A percentile compares a stretch with the other conserved stretches of the same genome.
Conservation (phyloP, 2,797 vertebrate genomes). For the Lithobates sylvaticus region DNA sequence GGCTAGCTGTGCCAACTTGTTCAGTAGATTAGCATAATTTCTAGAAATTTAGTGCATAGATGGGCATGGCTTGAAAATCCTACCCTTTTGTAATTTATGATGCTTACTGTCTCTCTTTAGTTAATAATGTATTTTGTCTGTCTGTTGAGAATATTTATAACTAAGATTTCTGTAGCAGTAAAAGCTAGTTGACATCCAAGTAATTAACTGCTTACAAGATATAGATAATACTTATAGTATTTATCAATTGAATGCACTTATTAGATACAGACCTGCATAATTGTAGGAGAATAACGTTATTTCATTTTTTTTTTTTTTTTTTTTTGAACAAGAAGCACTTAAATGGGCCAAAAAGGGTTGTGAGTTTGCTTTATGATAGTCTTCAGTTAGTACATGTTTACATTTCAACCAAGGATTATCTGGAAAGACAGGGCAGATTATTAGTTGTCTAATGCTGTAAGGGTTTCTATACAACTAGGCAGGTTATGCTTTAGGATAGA, state of each 20-base stretch:
- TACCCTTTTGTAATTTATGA: conserved; percentile 20
- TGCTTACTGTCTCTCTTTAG: conserved; percentile 6
- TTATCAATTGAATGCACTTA: neutral
- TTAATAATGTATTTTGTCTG: neutral
- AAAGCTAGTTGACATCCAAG: neutral
- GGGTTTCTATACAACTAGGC: neutral
- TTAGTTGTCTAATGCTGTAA: neutral
- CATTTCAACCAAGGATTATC: neutral
- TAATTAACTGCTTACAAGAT: neutral
- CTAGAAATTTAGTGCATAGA: conserved; percentile 10
- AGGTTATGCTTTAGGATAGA: neutral
- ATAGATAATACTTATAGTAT: conserved; percentile 3
- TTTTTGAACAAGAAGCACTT: conserved; percentile 43
- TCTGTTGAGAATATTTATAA: conserved; percentile 25
- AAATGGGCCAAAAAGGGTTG: conserved; percentile 14
- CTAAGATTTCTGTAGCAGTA: neutral
- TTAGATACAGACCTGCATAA: neutral
- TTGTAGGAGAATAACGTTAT: neutral
- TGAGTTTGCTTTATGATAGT: neutral
- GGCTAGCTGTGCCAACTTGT: conserved; percentile 9
- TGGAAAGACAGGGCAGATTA: neutral
- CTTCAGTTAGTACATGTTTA: neutral
- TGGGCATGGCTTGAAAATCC: conserved; percentile 35
- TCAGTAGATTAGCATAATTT: conserved; percentile 26
- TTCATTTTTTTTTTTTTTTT: neutral